Evolutionary conservation across 2,113 vertebrate genomes (phyloP).

Genomic region (Pongo abelii): DNA sequence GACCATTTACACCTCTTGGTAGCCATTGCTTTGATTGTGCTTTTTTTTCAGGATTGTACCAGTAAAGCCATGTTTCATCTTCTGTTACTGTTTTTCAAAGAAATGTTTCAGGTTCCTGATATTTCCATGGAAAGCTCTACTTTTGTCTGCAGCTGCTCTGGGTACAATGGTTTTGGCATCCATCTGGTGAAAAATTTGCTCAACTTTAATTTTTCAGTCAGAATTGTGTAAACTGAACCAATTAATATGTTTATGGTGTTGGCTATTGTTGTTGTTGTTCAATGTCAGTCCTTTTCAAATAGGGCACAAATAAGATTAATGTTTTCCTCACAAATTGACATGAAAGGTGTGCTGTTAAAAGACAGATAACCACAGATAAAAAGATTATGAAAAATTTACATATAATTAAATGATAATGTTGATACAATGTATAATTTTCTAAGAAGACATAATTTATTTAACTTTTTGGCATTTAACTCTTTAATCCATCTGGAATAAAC

Average conservation of each 20-base stretch:
- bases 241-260: not conserved
- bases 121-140: not conserved
- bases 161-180: not conserved
- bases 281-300: not conserved
- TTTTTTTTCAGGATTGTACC: not conserved
- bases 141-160: not conserved
- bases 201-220: not conserved
- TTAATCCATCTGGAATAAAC: not conserved
- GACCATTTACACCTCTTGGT: not conserved
- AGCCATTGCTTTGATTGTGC: not conserved
- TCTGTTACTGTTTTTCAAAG: not conserved
- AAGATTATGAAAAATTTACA: not conserved
- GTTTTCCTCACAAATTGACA: not conserved
- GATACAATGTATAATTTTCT: not conserved
- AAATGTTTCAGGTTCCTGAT: not conserved
- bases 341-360: not conserved
- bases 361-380: not conserved
- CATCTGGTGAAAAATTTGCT: not conserved
- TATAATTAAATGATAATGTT: not conserved
- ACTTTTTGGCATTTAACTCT: not conserved
- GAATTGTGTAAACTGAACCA: not conserved
- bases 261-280: not conserved
- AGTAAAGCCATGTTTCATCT: not conserved
- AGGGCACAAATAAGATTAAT: not conserved
- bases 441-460: not conserved